Evolutionary conservation across 2,888 invertebrate species (phyloP).

Genomic region (Pediacus dermestoides): DNA sequence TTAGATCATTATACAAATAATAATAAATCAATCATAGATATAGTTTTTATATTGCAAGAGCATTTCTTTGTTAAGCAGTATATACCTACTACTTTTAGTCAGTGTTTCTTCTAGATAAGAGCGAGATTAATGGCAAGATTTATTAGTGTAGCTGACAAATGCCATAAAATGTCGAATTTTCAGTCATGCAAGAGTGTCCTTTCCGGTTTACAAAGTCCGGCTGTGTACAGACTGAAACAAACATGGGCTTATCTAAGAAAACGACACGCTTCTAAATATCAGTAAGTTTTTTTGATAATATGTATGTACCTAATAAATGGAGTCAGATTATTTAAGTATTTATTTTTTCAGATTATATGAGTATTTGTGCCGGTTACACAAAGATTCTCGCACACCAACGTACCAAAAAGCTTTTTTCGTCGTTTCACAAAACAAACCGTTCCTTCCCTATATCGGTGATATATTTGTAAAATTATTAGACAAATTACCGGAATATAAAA

Average conservation of each 20-base stretch:
- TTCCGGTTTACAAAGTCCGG: slow-evolving; percentile 53
- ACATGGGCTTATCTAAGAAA: slow-evolving; percentile 54
- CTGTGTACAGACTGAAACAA: slow-evolving; percentile 51
- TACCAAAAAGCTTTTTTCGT: slow-evolving; percentile 50
- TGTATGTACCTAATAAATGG: slow-evolving; percentile 6
- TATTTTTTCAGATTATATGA: slow-evolving; percentile 48
- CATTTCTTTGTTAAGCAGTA: background rate
- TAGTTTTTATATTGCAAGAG: background rate
- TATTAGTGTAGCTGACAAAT: slow-evolving; percentile 55
- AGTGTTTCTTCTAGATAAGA: slow-evolving; percentile 42
- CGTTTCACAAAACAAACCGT: slow-evolving; percentile 46
- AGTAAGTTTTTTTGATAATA: slow-evolving; percentile 36
- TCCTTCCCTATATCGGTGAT: slow-evolving; percentile 52
- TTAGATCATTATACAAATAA: too few relatives aligned
- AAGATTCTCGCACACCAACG: slow-evolving; percentile 44
- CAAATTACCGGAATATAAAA: slow-evolving; percentile 39
- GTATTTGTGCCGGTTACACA: slow-evolving; percentile 50
- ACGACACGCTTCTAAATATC: slow-evolving; percentile 54
- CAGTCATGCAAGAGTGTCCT: slow-evolving; percentile 54
- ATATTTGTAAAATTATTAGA: slow-evolving; percentile 48
- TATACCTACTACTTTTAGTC: background rate
- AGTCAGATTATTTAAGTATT: background rate
- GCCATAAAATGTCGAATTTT: slow-evolving; percentile 53
- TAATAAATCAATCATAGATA: too few relatives aligned
- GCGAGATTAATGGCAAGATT: slow-evolving; percentile 54